Conservation (phyloP, 1,140 invertebrate species). For the Leptoteleia sp. region DNA sequence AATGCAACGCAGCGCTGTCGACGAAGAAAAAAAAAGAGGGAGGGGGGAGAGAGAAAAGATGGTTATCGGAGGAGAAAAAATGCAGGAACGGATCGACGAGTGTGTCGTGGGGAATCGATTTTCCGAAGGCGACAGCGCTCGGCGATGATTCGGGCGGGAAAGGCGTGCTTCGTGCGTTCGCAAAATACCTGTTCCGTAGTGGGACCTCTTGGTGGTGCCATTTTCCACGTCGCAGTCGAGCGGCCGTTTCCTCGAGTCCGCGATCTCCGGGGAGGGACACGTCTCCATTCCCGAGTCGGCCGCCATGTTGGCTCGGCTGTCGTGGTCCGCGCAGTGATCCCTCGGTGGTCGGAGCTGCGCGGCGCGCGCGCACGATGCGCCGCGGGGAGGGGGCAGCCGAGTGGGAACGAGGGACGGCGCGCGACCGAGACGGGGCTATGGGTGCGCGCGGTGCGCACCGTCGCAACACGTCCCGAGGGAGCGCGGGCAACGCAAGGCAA, state of each 20-base stretch:
- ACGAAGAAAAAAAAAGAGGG: no score
- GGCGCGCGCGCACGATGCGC: conserved; percentile 51
- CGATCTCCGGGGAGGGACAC: conserved; percentile 90
- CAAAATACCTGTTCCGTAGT: no score
- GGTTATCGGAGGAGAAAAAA: no score
- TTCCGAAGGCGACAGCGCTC: no score
- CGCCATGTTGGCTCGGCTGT: conserved; percentile 85
- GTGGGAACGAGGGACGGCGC: conserved; percentile 9
- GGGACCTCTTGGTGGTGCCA: conserved; percentile 92
- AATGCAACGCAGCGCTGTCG: no score
- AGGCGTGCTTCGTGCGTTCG: no score
- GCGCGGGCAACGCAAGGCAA: conserved; percentile 24
- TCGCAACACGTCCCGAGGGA: conserved; percentile 44
- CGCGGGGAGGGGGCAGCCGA: conserved; percentile 1
- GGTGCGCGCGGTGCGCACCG: conserved; percentile 7
- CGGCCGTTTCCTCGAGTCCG: conserved; percentile 92
- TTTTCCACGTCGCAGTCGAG: conserved; percentile 92
- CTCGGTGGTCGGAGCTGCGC: conserved; percentile 55
- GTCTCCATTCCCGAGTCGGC: conserved; percentile 91
- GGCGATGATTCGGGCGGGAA: no score
- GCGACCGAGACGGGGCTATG: conserved; percentile 21
- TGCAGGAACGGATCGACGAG: no score
- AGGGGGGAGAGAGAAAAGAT: no score
- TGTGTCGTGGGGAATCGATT: no score
- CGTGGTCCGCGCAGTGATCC: conserved; percentile 65